Evolutionary conservation across 2,888 invertebrate species (phyloP).

Genomic region (Epinotia bilunana): DNA sequence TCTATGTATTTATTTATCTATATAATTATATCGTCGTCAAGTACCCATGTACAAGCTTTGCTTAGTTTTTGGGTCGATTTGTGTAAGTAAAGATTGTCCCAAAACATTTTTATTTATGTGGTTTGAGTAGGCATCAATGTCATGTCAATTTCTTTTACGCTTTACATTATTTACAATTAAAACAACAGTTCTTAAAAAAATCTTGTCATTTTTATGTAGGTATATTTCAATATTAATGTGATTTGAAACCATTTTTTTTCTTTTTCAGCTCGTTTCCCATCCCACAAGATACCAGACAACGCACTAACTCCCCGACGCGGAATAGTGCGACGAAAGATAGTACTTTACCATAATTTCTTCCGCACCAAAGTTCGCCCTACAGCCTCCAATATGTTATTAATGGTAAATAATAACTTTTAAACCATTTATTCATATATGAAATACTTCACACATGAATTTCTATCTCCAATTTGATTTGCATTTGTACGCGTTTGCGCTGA

Average conservation of each 20-base stretch:
- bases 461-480: neutral
- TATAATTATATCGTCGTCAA: too few species aligned
- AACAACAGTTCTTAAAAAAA: too few species aligned
- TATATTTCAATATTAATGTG: neutral
- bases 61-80: too few species aligned
- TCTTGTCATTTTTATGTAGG: too few species aligned
- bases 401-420: conserved; percentile 82
- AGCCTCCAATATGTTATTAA: conserved; percentile 91
- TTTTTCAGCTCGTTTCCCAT: conserved; percentile 71
- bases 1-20: too few species aligned
- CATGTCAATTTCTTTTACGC: too few species aligned
- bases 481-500: neutral
- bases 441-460: neutral
- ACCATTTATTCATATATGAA: neutral
- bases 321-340: conserved; percentile 88
- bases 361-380: conserved; percentile 89
- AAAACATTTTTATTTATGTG: too few species aligned
- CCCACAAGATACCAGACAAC: conserved; percentile 70
- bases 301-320: conserved; percentile 83
- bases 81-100: too few species aligned
- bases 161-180: too few species aligned
- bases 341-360: conserved; percentile 90
- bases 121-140: too few species aligned
- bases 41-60: too few species aligned
- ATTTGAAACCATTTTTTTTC: neutral